These are phyloP conservation scores for Chionis minor DNA, from an alignment of 2,113 vertebrate species.

Conservation along the genomic window DNA sequence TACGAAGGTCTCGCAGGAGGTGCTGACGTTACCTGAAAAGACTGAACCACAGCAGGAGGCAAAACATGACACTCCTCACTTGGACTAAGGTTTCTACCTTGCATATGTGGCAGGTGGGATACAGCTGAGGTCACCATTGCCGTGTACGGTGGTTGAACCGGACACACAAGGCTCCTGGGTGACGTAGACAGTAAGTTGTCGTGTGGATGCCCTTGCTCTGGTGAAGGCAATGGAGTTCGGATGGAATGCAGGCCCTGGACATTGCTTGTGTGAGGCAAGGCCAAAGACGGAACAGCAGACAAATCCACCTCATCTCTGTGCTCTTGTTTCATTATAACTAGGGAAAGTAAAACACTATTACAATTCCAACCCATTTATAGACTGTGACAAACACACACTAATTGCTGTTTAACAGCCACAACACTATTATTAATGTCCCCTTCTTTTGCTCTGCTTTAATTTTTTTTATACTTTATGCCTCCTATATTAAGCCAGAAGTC, in stretches of 20 bases:
- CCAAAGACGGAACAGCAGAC: conserved; percentile 80
- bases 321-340: conserved; percentile 95
- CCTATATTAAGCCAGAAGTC: background rate
- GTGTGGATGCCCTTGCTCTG: conserved; percentile 84
- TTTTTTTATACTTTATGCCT: background rate
- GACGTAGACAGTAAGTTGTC: conserved; percentile 85
- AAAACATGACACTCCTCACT: conserved; percentile 86
- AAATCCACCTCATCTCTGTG: conserved; percentile 90
- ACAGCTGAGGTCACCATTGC: conserved; percentile 85
- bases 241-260: conserved; percentile 74
- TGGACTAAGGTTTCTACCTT: conserved; percentile 82
- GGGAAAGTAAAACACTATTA: conserved; percentile 32
- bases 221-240: conserved; percentile 85
- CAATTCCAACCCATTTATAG: background rate
- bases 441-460: background rate
- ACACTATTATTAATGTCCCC: background rate
- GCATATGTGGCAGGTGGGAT: conserved; percentile 88
- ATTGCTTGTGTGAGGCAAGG: conserved; percentile 77
- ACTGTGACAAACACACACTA: background rate
- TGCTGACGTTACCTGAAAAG: conserved; percentile 84
- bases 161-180: conserved; percentile 83
- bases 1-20: conserved; percentile 84
- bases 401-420: background rate
- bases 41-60: conserved; percentile 77
- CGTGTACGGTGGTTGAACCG: conserved; percentile 82